Evolutionary conservation across 2,888 invertebrate species (phyloP), one percentile per base, ranked within the genome.

Genomic region (Schizaphis graminum): DNA sequence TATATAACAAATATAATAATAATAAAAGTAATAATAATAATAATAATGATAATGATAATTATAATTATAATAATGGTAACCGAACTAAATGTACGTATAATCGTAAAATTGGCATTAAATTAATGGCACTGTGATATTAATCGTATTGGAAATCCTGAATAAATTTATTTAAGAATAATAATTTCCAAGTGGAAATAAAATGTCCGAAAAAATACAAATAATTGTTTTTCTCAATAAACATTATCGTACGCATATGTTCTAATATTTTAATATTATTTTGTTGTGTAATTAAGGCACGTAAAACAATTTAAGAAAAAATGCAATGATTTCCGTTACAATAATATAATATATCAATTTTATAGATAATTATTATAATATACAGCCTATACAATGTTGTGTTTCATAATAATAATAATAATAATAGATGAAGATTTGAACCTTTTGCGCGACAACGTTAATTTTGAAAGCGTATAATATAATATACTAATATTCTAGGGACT

Each of bases 261-360:
- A 57, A 56, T 41, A 85, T 28, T 85, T 91, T 47, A 91, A 44
- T 41, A 57, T 85, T 57, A 57, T 44, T 56, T 57, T 13, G 47
- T 91, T 56, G 41, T 56, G 21, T 91, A 84, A 67, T 85, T 94
- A 94, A 94, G 94, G 94, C 90, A 94, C 94, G 86, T 94, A 94
- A 94, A 91, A 94, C 91, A 94, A 94, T 94, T 94, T 67, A 24
- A 90, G 77, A 13, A 61, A 87, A 89, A 90, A 91, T 61, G 21
- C 44, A 93, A 49, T 93, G 8, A 87, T 49, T 86, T 49, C 49
- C 16, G 35, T 92, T 87, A 91, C 24, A 47, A 53, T 53, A 47
- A 53, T 53, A 67, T 47, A 28, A 47, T 67, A 67, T n/a, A 44
- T 61, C 35, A 21, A 44, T 57, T 61, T 84, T 28, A 77, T 77